Evolutionary conservation across 2,113 vertebrate species (phyloP).

Genomic region (Butorides virescens): DNA sequence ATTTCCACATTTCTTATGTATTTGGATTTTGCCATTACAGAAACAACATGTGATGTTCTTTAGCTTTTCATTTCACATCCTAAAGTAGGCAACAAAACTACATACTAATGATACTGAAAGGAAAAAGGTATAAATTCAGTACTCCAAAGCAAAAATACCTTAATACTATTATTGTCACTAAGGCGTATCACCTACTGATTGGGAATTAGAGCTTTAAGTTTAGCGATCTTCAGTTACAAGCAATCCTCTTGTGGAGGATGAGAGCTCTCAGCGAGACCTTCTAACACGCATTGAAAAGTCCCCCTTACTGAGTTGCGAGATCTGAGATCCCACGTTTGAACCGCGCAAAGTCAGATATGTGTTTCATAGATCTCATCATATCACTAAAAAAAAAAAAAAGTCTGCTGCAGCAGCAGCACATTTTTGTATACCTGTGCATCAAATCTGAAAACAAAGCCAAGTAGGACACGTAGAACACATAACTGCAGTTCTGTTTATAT

Average conservation of each 20-base stretch:
- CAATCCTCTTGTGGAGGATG: not conserved
- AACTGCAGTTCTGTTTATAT: not conserved
- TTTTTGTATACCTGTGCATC: not conserved
- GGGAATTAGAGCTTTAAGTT: not conserved
- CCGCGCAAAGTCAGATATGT: not conserved
- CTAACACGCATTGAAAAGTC: not conserved
- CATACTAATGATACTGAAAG: not conserved
- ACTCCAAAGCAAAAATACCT: not conserved
- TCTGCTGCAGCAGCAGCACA: not conserved
- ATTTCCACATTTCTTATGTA: not conserved
- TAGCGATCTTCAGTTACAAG: not conserved
- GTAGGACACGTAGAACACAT: rapidly evolving
- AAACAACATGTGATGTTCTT: not conserved
- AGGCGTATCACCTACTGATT: rapidly evolving
- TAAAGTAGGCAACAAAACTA: not conserved
- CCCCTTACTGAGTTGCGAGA: not conserved
- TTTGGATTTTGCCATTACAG: not conserved
- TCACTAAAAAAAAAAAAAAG: not conserved
- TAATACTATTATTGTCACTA: not conserved
- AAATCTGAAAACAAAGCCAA: not conserved
- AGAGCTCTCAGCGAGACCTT: not conserved
- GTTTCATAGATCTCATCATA: not conserved
- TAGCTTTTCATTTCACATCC: not conserved
- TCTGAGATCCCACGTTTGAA: not conserved
- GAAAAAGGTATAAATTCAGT: not conserved